Evolutionary conservation across 2,888 invertebrate genomes (phyloP).

Genomic region (Apamea crenata): DNA sequence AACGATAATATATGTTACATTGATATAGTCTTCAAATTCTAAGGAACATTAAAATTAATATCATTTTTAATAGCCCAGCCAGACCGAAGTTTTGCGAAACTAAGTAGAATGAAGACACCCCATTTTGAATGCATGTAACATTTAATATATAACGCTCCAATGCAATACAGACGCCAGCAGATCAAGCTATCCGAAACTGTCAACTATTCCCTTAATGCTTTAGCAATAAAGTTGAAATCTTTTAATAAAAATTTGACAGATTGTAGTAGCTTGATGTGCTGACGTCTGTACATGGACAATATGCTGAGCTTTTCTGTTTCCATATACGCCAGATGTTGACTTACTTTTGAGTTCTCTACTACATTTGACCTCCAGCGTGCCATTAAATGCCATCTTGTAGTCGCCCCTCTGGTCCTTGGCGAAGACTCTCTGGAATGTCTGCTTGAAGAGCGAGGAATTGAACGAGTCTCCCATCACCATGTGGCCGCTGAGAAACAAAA

Average conservation of each 20-base stretch:
- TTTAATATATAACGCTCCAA: not conserved
- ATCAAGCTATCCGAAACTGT: too few relatives aligned
- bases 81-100: not conserved
- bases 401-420: constrained; percentile 96
- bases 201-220: too few relatives aligned
- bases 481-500: constrained; percentile 93
- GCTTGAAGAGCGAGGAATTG: constrained; percentile 99
- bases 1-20: too few relatives aligned
- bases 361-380: constrained; percentile 98
- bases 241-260: too few relatives aligned
- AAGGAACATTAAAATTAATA: not conserved
- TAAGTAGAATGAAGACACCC: not conserved
- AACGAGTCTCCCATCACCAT: constrained; percentile 99
- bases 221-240: too few relatives aligned
- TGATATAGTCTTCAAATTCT: not conserved
- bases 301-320: not conserved
- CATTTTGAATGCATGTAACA: not conserved
- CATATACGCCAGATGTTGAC: constrained; percentile 32
- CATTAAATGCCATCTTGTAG: constrained; percentile 99
- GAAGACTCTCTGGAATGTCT: constrained; percentile 99
- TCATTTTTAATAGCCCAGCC: not conserved
- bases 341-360: constrained; percentile 97
- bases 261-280: too few relatives aligned
- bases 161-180: too few relatives aligned
- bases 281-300: too few relatives aligned